Base-by-base conservation (phyloP, 1,140 invertebrate genomes). In the Sweltsa coloradensis region DNA sequence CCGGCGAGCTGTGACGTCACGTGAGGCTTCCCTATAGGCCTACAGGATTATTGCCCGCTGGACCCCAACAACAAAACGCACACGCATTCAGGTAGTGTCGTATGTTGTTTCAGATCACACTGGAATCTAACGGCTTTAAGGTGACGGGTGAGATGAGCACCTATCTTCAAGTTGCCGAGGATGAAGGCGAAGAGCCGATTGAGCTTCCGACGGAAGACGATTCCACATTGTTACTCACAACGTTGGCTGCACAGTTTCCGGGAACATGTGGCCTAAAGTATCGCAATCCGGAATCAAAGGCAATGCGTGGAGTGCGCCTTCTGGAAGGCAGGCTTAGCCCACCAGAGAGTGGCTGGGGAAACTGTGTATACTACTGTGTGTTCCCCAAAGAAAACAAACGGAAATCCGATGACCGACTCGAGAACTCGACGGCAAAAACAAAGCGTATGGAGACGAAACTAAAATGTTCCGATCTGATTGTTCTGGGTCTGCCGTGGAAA, bases 331-430 rank as follows among this genome's bases (percentile, higher is more conserved):
- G 82, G 56, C 73, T 96, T 29, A 85, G 91, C 70, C 80, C 89
- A 22, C 87, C 88, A 41, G 87, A 89, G 57, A 80, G 82, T 63
- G 88, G 86, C 58, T 97, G 93, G 93, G 86, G 85, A 55, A 83
- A 84, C 60, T 75, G 79, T 59, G 72, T 89, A 52, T 96, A 89
- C 71, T 79, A 90, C 64, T 93, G 89, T 68, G 92, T 94, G 50
- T 96, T 96, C 70, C 92, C 92, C n/a, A 97, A 97, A 84, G 92
- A 96, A 74, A 93, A 94, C 67, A 96, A 96, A 73, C 75, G 92
- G 51, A 97, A 96, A 71, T 89, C 86, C 41, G 92, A 94, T 64
- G 91, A 96, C 67, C 85, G 84, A 60, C 75, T 89, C 56, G 91
- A 95, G 67, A 91, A 88, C 65, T 87, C 86, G 36, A 85, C 80